These are phyloP conservation scores for Lampropteryx suffumata DNA, from an alignment of 2,888 invertebrate species.

Conservation along the genomic window DNA sequence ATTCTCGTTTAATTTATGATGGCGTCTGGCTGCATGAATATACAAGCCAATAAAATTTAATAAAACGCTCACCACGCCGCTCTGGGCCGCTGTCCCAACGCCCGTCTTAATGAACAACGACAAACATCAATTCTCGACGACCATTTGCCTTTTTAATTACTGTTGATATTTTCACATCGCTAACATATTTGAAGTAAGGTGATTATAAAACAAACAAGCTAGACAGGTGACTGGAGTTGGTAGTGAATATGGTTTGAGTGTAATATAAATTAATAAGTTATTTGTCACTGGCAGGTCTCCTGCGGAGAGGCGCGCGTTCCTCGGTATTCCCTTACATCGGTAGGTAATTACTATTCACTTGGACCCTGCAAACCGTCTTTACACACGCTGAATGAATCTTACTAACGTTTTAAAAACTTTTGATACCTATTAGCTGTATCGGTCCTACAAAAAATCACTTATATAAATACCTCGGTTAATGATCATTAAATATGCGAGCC, in stretches of 20 bases:
- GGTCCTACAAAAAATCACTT: too few relatives aligned
- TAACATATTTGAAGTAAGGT: slow-evolving; percentile 67
- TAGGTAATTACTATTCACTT: slow-evolving; percentile 45
- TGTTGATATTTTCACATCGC: slow-evolving; percentile 78
- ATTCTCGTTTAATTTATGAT: slow-evolving; percentile 50
- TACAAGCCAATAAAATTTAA: slow-evolving; percentile 64
- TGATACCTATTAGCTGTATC: too few relatives aligned
- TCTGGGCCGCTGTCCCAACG: slow-evolving; percentile 25
- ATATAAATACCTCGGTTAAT: too few relatives aligned
- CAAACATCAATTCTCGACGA: slow-evolving; percentile 63
- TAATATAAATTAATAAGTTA: slow-evolving; percentile 80
- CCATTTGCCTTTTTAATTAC: slow-evolving; percentile 76
- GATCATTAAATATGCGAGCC: too few relatives aligned
- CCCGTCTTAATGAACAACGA: slow-evolving; percentile 64
- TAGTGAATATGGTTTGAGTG: slow-evolving; percentile 68
- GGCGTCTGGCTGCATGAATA: slow-evolving; percentile 43
- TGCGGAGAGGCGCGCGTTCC: slow-evolving; percentile 50
- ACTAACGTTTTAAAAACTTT: not conserved
- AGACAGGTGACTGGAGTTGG: slow-evolving; percentile 75
- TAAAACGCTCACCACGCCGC: slow-evolving; percentile 61
- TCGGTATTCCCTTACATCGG: slow-evolving; percentile 40
- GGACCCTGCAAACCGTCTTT: slow-evolving; percentile 35
- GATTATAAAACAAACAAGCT: slow-evolving; percentile 74
- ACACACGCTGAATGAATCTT: slow-evolving; percentile 7
- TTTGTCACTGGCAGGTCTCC: slow-evolving; percentile 61